Evolutionary conservation across 2,888 invertebrate genomes (phyloP).

Genomic region (Slavum lentiscoides): DNA sequence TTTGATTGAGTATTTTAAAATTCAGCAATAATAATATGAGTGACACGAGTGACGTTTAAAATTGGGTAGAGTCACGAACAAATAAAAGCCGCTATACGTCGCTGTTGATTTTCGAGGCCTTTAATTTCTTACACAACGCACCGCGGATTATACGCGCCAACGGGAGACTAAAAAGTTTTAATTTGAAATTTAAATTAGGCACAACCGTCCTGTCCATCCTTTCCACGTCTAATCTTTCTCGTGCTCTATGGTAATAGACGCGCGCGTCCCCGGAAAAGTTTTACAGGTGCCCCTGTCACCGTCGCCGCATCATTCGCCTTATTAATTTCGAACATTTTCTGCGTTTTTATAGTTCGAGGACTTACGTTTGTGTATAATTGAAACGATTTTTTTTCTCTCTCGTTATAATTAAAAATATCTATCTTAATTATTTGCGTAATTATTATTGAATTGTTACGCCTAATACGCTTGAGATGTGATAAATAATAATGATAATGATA

Average conservation of each 20-base stretch:
- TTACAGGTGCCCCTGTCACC: neutral
- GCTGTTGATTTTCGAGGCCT: conserved; percentile 29
- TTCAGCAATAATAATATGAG: conserved; percentile 6
- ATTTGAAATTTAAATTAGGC: conserved; percentile 44
- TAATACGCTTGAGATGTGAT: too few relatives aligned
- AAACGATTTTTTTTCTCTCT: too few relatives aligned
- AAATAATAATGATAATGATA: too few relatives aligned
- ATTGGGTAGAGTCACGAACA: conserved; percentile 15
- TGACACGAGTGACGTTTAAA: conserved; percentile 28
- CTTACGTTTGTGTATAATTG: neutral
- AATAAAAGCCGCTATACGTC: neutral
- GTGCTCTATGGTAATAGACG: conserved; percentile 11
- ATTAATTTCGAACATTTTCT: neutral
- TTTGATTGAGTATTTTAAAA: conserved; percentile 14
- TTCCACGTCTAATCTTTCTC: conserved; percentile 30
- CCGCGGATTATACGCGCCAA: conserved; percentile 20
- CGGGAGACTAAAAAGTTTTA: conserved; percentile 39
- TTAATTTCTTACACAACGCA: conserved; percentile 35
- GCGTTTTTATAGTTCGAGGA: neutral
- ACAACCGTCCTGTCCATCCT: conserved; percentile 6
- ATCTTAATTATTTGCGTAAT: too few relatives aligned
- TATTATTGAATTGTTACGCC: too few relatives aligned
- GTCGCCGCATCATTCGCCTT: neutral
- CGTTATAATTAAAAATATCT: too few relatives aligned
- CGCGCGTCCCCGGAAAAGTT: conserved; percentile 12